Evolutionary conservation across 1,140 invertebrate species (phyloP), one percentile per base, ranked within the genome.

Genomic region (Heliothis virescens): DNA sequence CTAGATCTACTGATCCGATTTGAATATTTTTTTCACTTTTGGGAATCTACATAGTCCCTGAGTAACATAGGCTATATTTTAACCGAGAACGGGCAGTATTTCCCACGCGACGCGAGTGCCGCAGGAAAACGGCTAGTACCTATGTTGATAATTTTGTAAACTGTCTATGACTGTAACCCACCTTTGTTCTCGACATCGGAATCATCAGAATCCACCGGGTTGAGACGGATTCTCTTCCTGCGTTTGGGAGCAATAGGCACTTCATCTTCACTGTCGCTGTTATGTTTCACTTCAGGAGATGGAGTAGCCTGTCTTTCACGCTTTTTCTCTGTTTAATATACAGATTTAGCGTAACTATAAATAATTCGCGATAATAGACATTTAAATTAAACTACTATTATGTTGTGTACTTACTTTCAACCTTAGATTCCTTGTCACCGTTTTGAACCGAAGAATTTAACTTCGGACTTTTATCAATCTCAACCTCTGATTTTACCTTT

Each of bases 111-210:
- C n/a, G n/a, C n/a, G n/a, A n/a, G n/a, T n/a, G n/a, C n/a, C n/a
- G n/a, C n/a, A n/a, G n/a, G n/a, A n/a, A n/a, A n/a, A n/a, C n/a
- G n/a, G 34, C 7, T 34, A 34, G 34, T 7, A n/a, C 29, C 29
- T 4, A 34, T 34, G 34, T 4, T 34, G 7, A 34, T 57, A 7
- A 15, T 57, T 57, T 9, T 18, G 7, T 57, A 57, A 57, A 18
- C 21, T 57, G 16, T 55, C 15, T 16, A 55, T 41, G 3, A n/a
- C 15, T 57, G 18, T 41, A 16, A 59, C 71, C 29, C 81, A 93
- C 92, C 91, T 93, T 90, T 93, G 86, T 95, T 95, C 82, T 95
- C 94, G 26, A 80, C 88, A 86, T 96, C 95, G 48, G 95, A 95
- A 80, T 96, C 94, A 84, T 95, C 95, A 18, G 95, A 95, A 79